phyloP scores from a whole-genome alignment of 2,797 vertebrate species.

The Sphenopsis melanotis region DNA sequence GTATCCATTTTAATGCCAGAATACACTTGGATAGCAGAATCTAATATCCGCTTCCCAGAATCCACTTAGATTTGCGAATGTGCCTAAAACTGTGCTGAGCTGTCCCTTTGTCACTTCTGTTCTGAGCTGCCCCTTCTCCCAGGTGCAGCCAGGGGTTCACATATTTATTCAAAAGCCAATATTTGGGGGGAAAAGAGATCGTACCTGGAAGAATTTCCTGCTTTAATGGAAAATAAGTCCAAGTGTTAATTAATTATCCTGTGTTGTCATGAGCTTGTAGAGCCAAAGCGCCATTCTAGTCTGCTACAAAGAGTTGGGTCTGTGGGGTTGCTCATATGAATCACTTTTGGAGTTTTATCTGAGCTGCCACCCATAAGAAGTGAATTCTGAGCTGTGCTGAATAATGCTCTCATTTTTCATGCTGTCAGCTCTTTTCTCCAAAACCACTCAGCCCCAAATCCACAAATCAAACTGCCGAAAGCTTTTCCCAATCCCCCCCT shows the following conservation, averaged over 20 bases:
- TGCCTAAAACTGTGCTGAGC: neutral
- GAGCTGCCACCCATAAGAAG: neutral
- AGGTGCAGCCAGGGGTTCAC: neutral
- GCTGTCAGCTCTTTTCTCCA: neutral
- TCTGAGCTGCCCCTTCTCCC: neutral
- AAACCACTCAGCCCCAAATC: neutral
- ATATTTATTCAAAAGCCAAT: neutral
- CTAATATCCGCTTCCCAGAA: neutral
- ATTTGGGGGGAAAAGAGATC: fast-evolving
- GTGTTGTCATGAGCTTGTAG: neutral
- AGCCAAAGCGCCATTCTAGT: neutral
- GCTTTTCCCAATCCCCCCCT: neutral
- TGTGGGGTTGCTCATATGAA: neutral
- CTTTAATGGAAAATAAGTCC: neutral
- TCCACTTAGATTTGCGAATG: neutral
- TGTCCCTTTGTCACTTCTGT: neutral
- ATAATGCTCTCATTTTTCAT: neutral
- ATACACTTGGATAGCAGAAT: neutral
- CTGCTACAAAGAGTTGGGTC: neutral
- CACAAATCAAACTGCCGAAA: neutral
- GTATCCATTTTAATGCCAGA: neutral
- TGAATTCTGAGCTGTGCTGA: neutral
- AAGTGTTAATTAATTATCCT: neutral
- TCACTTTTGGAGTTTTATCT: neutral
- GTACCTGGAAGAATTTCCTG: neutral